These are phyloP conservation scores for Tangara arthus DNA, from an alignment of 2,797 vertebrate species.

Conservation along the genomic window DNA sequence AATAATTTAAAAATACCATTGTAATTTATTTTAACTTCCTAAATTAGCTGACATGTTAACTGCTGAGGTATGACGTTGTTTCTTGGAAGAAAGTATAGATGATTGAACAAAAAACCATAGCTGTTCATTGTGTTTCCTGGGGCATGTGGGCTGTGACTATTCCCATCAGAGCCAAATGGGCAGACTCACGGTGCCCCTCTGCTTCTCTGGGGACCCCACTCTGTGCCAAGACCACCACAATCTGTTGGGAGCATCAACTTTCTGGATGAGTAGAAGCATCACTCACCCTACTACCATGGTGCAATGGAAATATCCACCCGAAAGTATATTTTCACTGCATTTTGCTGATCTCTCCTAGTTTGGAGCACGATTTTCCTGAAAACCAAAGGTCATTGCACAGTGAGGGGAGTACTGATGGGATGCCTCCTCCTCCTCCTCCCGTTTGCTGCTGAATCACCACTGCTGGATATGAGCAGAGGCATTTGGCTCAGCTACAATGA, in stretches of 20 bases:
- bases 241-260: neutral
- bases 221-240: neutral
- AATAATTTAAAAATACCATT: neutral
- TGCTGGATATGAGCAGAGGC: neutral
- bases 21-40: slow-evolving; percentile 1
- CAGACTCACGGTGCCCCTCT: accelerated
- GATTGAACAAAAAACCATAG: neutral
- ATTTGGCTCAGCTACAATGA: neutral
- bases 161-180: neutral
- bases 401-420: neutral
- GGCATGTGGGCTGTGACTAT: neutral
- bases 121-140: neutral
- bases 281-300: neutral
- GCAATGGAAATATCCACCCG: neutral
- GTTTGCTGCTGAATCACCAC: neutral
- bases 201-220: neutral
- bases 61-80: neutral
- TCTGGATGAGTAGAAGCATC: neutral
- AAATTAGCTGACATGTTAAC: neutral
- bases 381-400: neutral
- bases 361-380: neutral
- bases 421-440: neutral
- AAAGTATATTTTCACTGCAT: neutral
- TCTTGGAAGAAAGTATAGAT: neutral
- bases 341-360: neutral